Evolutionary conservation across 92 coral and sea anemone species (phyloP).

Genomic region (Porites rus): DNA sequence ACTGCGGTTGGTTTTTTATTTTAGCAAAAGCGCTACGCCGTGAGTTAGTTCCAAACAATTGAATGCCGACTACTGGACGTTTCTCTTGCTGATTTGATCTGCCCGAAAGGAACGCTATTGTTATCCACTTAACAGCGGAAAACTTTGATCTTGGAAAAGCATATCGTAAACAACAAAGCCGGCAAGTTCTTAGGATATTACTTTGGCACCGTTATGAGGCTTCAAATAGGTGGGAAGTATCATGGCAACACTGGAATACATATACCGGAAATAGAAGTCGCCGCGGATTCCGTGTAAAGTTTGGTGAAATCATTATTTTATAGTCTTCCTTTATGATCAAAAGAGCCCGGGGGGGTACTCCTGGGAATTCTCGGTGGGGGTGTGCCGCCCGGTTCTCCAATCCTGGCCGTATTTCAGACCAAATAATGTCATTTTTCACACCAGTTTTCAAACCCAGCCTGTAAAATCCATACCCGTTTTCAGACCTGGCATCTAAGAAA

Average conservation of each 20-base stretch:
- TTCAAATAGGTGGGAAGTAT: background rate
- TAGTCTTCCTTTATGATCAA: too few relatives aligned
- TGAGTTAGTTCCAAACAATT: background rate
- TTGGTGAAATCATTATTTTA: too few relatives aligned
- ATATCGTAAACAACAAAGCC: background rate
- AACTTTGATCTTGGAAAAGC: background rate
- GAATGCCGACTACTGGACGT: background rate
- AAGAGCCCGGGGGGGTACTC: too few relatives aligned
- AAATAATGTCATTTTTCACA: too few relatives aligned
- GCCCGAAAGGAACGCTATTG: background rate
- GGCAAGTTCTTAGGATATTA: background rate
- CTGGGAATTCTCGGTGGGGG: too few relatives aligned
- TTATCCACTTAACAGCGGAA: background rate
- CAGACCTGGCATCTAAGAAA: too few relatives aligned
- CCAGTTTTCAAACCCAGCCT: too few relatives aligned
- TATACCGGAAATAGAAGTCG: background rate
- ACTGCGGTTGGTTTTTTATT: background rate
- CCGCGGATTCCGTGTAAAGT: too few relatives aligned
- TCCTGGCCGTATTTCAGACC: too few relatives aligned
- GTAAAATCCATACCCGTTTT: too few relatives aligned
- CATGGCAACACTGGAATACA: background rate
- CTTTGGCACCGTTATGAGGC: background rate
- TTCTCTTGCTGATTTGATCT: background rate
- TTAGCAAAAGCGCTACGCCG: background rate
- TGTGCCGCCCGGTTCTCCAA: too few relatives aligned